Evolutionary conservation across 2,113 vertebrate species (phyloP), one percentile per base, ranked within the genome.

Genomic region (Echinops telfairi): DNA sequence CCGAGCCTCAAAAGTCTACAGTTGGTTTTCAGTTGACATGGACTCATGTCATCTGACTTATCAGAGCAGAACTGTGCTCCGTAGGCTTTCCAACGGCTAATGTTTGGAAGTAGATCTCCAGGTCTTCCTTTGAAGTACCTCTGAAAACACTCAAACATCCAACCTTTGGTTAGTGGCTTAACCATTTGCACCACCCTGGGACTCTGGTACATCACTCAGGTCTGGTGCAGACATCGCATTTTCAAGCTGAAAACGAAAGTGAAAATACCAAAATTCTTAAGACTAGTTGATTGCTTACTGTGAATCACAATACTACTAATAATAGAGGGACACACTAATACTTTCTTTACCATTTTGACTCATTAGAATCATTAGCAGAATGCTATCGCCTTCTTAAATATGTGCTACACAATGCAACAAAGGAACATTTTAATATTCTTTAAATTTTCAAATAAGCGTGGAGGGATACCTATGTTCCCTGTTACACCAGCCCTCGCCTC

Each of bases 291-390:
- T 38, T 19, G 12, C 4, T 75, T 89, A 88, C 1, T 81, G 7
- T 66, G 81, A 68, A 53, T 40, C 40, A 40, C 7, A 40, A 83
- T 92, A 85, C 7, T 40, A 40, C 6, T 29, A 94, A 70, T 29
- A 94, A 70, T 47, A 57, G 71, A 36, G 81, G 70, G 92, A 47
- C 33, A 80, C 79, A 40, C 25, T 91, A 91, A 83, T 68, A 36
- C 94, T 85, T 75, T 92, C 9, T 9, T 90, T 77, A 86, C 40
- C 86, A 85, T 88, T 90, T 96, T 90, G 85, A 38, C 88, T 90
- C 22, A 77, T 40, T 70, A 92, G 78, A 68, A 62, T 62, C 86
- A 84, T 29, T 83, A 17, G 68, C 33, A 91, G 95, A 92, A 83
- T 75, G 82, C 0, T 81, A 79, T 6, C 43, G 47, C 79, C 66